Evolutionary conservation across 2,113 vertebrate species (phyloP).

Genomic region (Ornithorhynchus anatinus): DNA sequence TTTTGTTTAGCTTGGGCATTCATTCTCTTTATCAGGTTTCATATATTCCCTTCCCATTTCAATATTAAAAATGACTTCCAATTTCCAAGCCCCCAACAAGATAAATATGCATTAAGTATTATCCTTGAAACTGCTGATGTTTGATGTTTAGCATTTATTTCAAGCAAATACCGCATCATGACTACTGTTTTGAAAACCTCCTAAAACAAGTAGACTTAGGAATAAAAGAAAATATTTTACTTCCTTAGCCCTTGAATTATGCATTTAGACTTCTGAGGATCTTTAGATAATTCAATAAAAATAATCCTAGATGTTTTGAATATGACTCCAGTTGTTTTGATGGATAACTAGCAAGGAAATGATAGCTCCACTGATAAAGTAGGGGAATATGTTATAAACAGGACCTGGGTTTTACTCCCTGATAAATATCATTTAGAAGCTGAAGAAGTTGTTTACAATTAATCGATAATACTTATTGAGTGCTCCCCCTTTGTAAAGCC

Average conservation of each 20-base stretch:
- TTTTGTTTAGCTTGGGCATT: slow-evolving; percentile 17
- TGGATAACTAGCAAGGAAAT: not conserved
- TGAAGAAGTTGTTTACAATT: not conserved
- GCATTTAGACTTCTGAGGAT: slow-evolving; percentile 6
- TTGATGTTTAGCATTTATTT: slow-evolving; percentile 45
- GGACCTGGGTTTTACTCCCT: not conserved
- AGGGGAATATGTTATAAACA: not conserved
- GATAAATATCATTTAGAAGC: not conserved
- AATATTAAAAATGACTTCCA: not conserved
- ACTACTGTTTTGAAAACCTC: slow-evolving; percentile 35
- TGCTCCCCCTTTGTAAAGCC: no score
- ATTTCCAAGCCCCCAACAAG: slow-evolving; percentile 23
- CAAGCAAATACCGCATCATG: slow-evolving; percentile 28
- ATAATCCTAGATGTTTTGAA: not conserved
- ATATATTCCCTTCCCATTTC: slow-evolving; percentile 17
- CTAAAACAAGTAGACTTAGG: not conserved
- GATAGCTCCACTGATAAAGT: not conserved
- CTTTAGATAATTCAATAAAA: not conserved
- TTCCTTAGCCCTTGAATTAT: slow-evolving; percentile 3
- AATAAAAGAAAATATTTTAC: not conserved
- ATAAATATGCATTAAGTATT: slow-evolving; percentile 35
- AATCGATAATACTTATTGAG: no score
- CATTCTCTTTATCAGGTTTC: not conserved
- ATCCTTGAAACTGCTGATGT: slow-evolving; percentile 18
- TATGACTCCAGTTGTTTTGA: slow-evolving; percentile 4